A percentile compares a stretch with the other conserved stretches of the same genome.
Evolutionary conservation across 1,140 invertebrate genomes (phyloP).

Genomic region (Sweltsa coloradensis): DNA sequence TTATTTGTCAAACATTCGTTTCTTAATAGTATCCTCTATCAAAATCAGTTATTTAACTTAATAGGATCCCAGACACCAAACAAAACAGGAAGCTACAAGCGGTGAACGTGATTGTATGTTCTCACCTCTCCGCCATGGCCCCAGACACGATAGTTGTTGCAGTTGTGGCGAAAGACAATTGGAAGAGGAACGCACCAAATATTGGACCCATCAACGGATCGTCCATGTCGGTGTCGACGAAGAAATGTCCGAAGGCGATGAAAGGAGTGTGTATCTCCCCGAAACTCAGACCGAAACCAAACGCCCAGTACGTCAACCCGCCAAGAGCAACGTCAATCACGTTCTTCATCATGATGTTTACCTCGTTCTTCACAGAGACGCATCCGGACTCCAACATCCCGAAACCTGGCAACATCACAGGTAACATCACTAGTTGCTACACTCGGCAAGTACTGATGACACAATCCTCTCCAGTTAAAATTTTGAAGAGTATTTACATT

Average conservation of each 20-base stretch:
- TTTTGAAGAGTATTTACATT: too few relatives aligned
- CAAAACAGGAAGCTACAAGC: too few relatives aligned
- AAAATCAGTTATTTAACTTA: too few relatives aligned
- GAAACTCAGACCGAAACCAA: conserved; percentile 86
- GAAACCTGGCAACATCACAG: conserved; percentile 55
- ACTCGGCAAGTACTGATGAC: background rate
- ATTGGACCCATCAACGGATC: conserved; percentile 62
- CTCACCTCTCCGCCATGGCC: too few relatives aligned
- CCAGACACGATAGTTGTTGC: conserved; percentile 89
- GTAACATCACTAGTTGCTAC: background rate
- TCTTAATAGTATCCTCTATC: too few relatives aligned
- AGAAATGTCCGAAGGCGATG: conserved; percentile 57
- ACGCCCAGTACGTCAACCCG: conserved; percentile 86
- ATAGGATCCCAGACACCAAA: too few relatives aligned
- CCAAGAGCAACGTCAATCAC: conserved; percentile 85
- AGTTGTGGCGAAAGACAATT: conserved; percentile 80
- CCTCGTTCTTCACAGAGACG: conserved; percentile 86
- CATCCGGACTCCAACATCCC: conserved; percentile 85
- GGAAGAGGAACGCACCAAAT: conserved; percentile 74
- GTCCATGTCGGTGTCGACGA: conserved; percentile 46
- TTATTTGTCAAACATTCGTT: too few relatives aligned
- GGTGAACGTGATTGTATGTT: too few relatives aligned
- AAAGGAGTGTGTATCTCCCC: too few relatives aligned
- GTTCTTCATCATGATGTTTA: conserved; percentile 95
- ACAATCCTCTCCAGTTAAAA: background rate